Evolutionary conservation across 2,888 invertebrate species (phyloP), one percentile per base, ranked within the genome.

Genomic region (Limenitis camilla): DNA sequence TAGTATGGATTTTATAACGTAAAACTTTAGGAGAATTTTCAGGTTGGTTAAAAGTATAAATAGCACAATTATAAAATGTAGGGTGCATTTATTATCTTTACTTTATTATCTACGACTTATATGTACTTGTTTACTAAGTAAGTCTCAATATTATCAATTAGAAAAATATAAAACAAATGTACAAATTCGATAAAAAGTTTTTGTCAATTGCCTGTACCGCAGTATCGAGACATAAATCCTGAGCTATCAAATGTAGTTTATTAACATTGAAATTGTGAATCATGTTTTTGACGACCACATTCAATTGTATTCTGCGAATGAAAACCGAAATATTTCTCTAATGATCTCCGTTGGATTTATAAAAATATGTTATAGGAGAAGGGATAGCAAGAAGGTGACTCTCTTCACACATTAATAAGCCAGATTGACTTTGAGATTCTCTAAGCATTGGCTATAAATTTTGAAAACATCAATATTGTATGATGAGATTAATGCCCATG

Each of bases 401-500:
- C 74, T 78, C 79, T 85, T 84, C 86, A 85, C 86, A 87, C 85
- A 84, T 85, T 82, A 82, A 86, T 84, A 85, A 83, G 77, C 67
- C 68, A 65, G 73, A 82, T 84, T 76, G 83, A 83, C 83, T 86
- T 83, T 82, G 67, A 79, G 73, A 83, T 82, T 61, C 70, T 60
- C 61, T 74, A 74, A 75, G 72, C 75, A 72, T 65, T 66, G 74
- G 77, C 81, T 65, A 86, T 86, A 86, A 87, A 87, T 86, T 81
- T 72, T 71, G 72, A 69, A 74, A 72, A 80, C 85, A 84, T 86
- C 83, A 85, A 86, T 86, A 84, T 85, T 84, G 80, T 83, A 84
- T 84, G 81, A 82, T 65, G 78, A 80, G 78, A 81, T 85, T 81
- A 86, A 87, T 86, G 86, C 84, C 85, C 84, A 82, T 86, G 86